These are phyloP conservation scores for Steinernema feltiae DNA, from an alignment of 1,140 invertebrate species.

Conservation along the genomic window DNA sequence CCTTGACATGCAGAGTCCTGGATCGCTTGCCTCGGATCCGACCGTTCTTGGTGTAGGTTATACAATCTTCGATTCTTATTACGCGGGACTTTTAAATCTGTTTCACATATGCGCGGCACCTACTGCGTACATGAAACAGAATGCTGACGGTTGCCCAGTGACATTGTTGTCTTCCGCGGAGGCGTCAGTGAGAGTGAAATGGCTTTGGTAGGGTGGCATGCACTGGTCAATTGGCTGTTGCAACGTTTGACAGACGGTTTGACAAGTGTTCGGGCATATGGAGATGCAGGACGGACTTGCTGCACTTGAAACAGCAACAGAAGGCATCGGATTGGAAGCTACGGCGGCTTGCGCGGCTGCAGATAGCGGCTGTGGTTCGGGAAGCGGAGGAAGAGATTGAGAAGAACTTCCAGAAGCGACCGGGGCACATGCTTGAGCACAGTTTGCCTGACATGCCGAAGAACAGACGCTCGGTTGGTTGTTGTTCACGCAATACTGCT, in stretches of 20 bases:
- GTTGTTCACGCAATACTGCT: slow-evolving; percentile 6
- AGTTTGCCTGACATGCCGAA: background rate
- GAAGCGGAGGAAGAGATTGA: background rate
- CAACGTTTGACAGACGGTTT: background rate
- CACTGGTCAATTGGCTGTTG: background rate
- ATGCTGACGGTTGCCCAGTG: too few relatives aligned
- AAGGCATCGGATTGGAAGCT: background rate
- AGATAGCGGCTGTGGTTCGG: background rate
- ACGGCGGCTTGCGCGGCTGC: background rate
- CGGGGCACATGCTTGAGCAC: background rate
- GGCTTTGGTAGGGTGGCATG: background rate
- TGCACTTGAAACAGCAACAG: background rate
- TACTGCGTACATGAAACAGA: too few relatives aligned
- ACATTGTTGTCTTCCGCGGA: too few relatives aligned
- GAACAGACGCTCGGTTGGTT: background rate
- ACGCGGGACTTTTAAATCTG: too few relatives aligned
- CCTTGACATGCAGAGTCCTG: too few relatives aligned
- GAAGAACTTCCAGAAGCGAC: background rate
- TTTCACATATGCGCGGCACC: too few relatives aligned
- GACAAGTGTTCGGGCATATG: background rate
- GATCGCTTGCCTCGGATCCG: too few relatives aligned
- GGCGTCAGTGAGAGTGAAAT: too few relatives aligned
- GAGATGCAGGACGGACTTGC: background rate
- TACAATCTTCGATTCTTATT: too few relatives aligned
- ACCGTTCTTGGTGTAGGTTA: too few relatives aligned